phyloP scores from a whole-genome alignment of 2,113 vertebrate genomes.

The Glaucidium brasilianum region DNA sequence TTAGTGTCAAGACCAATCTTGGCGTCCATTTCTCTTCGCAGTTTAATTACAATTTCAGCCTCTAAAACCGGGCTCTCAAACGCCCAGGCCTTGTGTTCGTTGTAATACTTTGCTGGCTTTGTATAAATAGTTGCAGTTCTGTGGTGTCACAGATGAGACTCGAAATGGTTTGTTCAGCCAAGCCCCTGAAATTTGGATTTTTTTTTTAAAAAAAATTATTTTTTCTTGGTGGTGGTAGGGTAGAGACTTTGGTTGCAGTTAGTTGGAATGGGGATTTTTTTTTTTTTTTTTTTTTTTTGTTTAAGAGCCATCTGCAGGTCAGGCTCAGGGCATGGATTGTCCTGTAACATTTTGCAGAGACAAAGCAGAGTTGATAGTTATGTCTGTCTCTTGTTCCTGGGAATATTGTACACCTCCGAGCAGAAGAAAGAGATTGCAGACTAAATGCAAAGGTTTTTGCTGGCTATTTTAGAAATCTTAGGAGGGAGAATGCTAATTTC shows the following conservation, averaged over 20 bases:
- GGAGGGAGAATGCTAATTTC: slow-evolving; percentile 60
- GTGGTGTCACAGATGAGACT: slow-evolving; percentile 32
- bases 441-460: slow-evolving; percentile 33
- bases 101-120: slow-evolving; percentile 75
- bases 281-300: neutral
- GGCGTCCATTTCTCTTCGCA: slow-evolving; percentile 87
- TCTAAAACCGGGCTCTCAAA: slow-evolving; percentile 84
- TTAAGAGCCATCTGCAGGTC: slow-evolving; percentile 67
- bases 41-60: slow-evolving; percentile 95
- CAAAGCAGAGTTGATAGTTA: slow-evolving; percentile 73
- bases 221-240: neutral
- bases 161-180: slow-evolving; percentile 30
- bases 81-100: slow-evolving; percentile 76
- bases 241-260: slow-evolving; percentile 32
- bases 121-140: slow-evolving; percentile 68
- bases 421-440: slow-evolving; percentile 54
- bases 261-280: slow-evolving; percentile 10
- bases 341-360: slow-evolving; percentile 71
- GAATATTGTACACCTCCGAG: slow-evolving; percentile 60
- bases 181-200: neutral
- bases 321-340: slow-evolving; percentile 61
- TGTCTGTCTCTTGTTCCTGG: slow-evolving; percentile 65
- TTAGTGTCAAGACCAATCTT: slow-evolving; percentile 98
- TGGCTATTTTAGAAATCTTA: slow-evolving; percentile 65
- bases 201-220: neutral